These are phyloP conservation scores for Phlogophora meticulosa DNA, from an alignment of 2,888 invertebrate genomes.

Conservation along the genomic window DNA sequence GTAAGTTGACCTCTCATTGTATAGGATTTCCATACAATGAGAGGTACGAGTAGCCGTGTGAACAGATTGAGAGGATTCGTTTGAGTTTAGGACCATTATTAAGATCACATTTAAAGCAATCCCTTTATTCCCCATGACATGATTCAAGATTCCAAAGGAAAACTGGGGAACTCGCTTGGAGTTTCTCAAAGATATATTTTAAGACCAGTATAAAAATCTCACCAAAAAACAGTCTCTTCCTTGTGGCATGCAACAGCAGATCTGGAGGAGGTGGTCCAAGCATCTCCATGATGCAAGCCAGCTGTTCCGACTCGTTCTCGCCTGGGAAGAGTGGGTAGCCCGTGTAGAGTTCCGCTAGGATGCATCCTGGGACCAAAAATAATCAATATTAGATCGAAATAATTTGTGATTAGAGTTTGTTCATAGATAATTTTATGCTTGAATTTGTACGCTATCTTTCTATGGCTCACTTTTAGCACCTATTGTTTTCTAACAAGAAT, in stretches of 20 bases:
- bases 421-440: neutral
- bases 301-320: conserved; percentile 98
- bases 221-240: conserved; percentile 97
- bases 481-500: conserved; percentile 29
- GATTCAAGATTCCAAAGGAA: neutral
- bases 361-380: conserved; percentile 94
- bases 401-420: neutral
- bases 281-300: conserved; percentile 99
- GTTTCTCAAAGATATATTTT: neutral
- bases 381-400: too few species aligned
- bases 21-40: too few species aligned
- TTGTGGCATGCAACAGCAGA: conserved; percentile 95
- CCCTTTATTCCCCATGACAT: too few species aligned
- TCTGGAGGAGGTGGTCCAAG: conserved; percentile 97
- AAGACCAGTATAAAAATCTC: conserved; percentile 66
- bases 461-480: neutral
- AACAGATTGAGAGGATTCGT: too few species aligned
- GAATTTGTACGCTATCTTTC: neutral
- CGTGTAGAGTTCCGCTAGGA: conserved; percentile 98
- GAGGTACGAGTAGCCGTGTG: too few species aligned
- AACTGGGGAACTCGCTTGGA: neutral
- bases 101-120: too few species aligned
- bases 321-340: conserved; percentile 99
- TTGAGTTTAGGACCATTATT: too few species aligned
- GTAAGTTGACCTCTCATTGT: too few species aligned